Base-by-base conservation (phyloP, 2,888 invertebrate genomes). In the Caenorhabditis panamensis region DNA sequence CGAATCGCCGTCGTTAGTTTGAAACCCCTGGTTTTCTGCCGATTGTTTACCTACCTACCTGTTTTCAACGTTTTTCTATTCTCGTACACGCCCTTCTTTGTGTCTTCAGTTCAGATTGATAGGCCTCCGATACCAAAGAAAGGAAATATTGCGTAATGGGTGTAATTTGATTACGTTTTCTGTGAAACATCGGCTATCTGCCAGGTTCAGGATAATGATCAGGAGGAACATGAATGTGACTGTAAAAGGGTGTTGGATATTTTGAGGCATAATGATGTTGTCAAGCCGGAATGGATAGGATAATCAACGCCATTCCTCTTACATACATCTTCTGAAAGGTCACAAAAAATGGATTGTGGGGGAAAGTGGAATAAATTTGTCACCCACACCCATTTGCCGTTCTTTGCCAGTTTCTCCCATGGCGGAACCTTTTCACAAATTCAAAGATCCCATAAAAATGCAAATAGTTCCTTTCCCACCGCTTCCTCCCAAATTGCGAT, bases 161-260 rank as follows among this genome's bases (percentile, higher is more conserved):
- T 53, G 31, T 56, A 28, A 72, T 63, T 72, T 26, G 36, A 72
- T 63, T 56, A 72, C 22, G 44, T 54, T 47, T 31, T 56, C 26
- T 36, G 13, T 51, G 20, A 56, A 63, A 61, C 49, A 72, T 72
- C 47, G 56, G 36, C 22, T 63, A 63, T 63, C 63, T 63, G 72
- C 56, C 56, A 63, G 31, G 63, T 47, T 63, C 56, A 26, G 47
- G 47, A 41, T 22, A 13, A 11, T 41, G 44, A 20, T 71, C 37
- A 44, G 22, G 16, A 63, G 63, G 63, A 72, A 72, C 72, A 37
- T 36, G 56, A 28, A 63, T 53, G 24, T 63, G 20, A 47, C 20
- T 72, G 63, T 72, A 49, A 63, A 36, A 56, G 54, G 63, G 63
- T 63, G 72, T 72, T 49, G 31, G 56, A 63, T 72, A 44, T 44